Evolutionary conservation across 2,797 vertebrate species (phyloP).

Genomic region (Phylloscopus collybita): DNA sequence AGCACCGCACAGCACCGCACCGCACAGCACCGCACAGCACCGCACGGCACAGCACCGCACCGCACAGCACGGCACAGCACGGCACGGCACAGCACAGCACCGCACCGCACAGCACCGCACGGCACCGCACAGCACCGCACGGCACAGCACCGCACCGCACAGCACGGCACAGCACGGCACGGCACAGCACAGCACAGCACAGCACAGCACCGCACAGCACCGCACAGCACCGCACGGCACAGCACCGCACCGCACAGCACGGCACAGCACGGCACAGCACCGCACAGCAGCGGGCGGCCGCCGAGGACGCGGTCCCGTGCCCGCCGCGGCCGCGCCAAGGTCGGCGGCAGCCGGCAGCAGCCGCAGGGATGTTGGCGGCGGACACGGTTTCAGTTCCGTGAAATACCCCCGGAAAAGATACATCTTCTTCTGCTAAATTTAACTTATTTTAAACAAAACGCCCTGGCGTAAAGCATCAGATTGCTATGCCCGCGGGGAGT

Average conservation of each 20-base stretch:
- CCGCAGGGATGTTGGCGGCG: not conserved
- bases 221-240: too few species aligned
- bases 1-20: not conserved
- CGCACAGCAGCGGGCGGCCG: not conserved
- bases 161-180: too few species aligned
- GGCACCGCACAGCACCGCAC: too few species aligned
- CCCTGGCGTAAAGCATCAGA: not conserved
- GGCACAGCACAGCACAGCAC: too few species aligned
- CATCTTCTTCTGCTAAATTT: rapidly evolving
- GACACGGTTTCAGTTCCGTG: not conserved
- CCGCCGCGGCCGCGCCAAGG: not conserved
- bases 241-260: not conserved
- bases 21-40: too few species aligned
- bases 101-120: not conserved
- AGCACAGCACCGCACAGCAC: not conserved
- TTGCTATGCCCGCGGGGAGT: too few species aligned
- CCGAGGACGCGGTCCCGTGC: not conserved
- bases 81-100: not conserved
- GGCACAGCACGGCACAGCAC: too few species aligned
- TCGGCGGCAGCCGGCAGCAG: not conserved
- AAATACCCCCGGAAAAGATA: not conserved
- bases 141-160: not conserved
- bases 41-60: not conserved
- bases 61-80: too few species aligned
- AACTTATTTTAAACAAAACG: not conserved